Base-by-base conservation (phyloP, 2,797 vertebrate genomes). In the Poecilia velifera region DNA sequence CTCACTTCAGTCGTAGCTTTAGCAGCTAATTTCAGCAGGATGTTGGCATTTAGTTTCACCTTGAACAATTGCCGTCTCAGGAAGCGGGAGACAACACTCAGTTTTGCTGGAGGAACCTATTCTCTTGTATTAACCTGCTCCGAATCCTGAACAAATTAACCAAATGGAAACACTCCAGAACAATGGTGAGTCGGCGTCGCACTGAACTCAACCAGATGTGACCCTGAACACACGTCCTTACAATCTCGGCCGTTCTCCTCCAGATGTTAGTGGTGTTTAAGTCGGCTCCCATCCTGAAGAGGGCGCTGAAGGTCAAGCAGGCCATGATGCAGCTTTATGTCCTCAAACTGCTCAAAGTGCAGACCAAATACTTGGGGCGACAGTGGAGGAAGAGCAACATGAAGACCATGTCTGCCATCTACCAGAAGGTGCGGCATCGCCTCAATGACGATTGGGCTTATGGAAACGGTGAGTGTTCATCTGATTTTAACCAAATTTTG, bases 371-470 rank as follows among this genome's bases (percentile, higher is more conserved):
- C 89, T 93, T 99, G 76, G 98, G 98, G 0, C 96, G 98, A 1
- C 98, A 99, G 90, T 99, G 98, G 98, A 97, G 98, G 83, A 99
- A 99, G 90, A 99, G 98, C 95, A 99, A 99, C 96, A 99, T 99
- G 98, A 99, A 99, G 85, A 99, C 98, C 78, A 99, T 99, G 97
- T 99, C 98, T 0, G 98, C 98, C 89, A 99, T 99, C 85, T 99
- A 99, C 84, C 98, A 99, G 94, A 98, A 99, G 93, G 98, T 99
- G 74, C 96, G 98, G 28, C 98, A 99, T 89, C 96, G 98, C 81
- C 97, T 99, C 87, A 99, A 99, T 0, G 98, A 99, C 0, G 98
- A 99, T 93, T 99, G 98, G 98, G 98, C 98, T 0, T 99, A 98
- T 0, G 98, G 98, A 73, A 99, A 99, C 0, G 98, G 98, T 99